Evolutionary conservation across 2,888 invertebrate species (phyloP).

Genomic region (Dicyrtoma fusca): DNA sequence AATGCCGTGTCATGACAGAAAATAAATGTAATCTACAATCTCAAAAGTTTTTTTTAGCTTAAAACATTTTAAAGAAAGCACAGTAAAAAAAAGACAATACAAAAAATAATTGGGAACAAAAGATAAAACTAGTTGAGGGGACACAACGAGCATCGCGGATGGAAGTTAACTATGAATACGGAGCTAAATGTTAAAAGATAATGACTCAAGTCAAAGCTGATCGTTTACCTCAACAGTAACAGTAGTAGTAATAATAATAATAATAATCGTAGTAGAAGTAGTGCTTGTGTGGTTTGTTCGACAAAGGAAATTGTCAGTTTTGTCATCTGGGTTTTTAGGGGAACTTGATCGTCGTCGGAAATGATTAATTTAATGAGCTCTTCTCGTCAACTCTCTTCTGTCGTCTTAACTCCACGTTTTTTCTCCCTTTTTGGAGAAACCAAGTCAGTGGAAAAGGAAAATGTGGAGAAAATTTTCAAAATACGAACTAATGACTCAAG

Average conservation of each 20-base stretch:
- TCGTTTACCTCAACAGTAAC: background rate
- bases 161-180: background rate
- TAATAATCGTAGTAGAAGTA: background rate
- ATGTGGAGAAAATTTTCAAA: background rate
- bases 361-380: slow-evolving; percentile 29
- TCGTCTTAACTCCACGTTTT: background rate
- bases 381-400: background rate
- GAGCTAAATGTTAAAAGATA: slow-evolving; percentile 5
- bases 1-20: background rate
- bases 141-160: too few relatives aligned
- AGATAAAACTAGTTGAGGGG: background rate
- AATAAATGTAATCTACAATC: background rate
- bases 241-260: background rate
- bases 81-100: background rate
- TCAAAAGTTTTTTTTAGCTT: background rate
- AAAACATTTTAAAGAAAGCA: background rate
- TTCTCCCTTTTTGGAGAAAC: too few relatives aligned
- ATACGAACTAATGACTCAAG: too few relatives aligned
- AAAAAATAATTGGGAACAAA: slow-evolving; percentile 24
- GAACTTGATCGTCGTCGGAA: slow-evolving; percentile 22
- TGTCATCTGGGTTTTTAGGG: slow-evolving; percentile 3
- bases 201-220: background rate
- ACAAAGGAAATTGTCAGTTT: slow-evolving; percentile 25
- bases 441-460: too few relatives aligned
- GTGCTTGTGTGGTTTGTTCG: background rate